Conservation (phyloP, 2,113 vertebrate species). For the Paralichthys olivaceus region DNA sequence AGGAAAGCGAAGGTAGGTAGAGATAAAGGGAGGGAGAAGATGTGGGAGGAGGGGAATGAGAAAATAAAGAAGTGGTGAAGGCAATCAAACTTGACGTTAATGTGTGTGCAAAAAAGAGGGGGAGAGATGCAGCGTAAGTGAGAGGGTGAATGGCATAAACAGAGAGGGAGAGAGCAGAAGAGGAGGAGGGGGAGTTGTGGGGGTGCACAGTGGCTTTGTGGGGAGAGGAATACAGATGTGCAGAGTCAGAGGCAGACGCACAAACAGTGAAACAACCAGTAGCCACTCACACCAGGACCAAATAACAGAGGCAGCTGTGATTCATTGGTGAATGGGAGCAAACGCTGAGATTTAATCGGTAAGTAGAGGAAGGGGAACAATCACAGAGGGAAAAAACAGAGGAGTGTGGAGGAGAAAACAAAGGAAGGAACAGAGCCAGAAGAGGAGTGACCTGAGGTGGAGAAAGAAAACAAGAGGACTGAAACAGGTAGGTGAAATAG, state of each 20-base stretch:
- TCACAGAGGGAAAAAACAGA: conserved; percentile 11
- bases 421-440: conserved; percentile 43
- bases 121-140: conserved; percentile 40
- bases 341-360: conserved; percentile 20
- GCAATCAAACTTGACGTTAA: conserved; percentile 20
- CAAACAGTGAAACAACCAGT: conserved; percentile 59
- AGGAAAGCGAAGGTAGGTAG: conserved; percentile 5
- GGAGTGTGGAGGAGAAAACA: conserved; percentile 43
- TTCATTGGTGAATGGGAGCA: conserved; percentile 26
- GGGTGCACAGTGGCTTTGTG: conserved; percentile 45
- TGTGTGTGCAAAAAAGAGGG: conserved; percentile 3
- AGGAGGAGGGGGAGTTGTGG: background rate
- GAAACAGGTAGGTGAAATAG: conserved; percentile 62
- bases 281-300: conserved; percentile 35
- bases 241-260: conserved; percentile 50
- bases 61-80: conserved; percentile 5
- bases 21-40: conserved; percentile 35
- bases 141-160: conserved; percentile 48
- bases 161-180: conserved; percentile 10
- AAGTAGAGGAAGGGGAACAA: conserved; percentile 28
- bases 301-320: conserved; percentile 15
- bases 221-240: conserved; percentile 67
- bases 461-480: conserved; percentile 14
- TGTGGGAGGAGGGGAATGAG: conserved; percentile 6
- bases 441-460: conserved; percentile 51